A percentile compares a stretch with the other conserved stretches of the same genome.
These are phyloP conservation scores for Megaceryle torquata DNA, from an alignment of 2,113 vertebrate genomes.

Conservation along the genomic window DNA sequence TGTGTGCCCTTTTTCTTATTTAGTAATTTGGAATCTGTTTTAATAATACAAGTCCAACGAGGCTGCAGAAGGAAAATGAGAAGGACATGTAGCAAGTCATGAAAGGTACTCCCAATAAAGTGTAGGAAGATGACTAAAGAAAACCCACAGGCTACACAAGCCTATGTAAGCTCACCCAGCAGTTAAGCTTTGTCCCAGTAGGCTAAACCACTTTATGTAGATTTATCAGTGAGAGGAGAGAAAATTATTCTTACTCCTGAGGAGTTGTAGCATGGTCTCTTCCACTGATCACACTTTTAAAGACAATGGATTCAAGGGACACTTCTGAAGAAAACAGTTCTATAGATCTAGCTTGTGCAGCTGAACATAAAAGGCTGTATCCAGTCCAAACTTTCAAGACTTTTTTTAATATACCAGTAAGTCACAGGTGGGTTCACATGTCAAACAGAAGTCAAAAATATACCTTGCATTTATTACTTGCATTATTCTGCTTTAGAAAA, in stretches of 20 bases:
- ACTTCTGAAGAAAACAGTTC: background rate
- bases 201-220: background rate
- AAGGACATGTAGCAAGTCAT: background rate
- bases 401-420: background rate
- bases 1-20: background rate
- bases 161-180: background rate
- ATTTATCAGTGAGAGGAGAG: background rate
- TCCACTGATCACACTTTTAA: background rate
- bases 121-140: background rate
- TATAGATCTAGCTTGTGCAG: rapidly evolving
- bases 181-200: background rate
- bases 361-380: background rate
- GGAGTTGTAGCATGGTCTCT: background rate
- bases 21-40: background rate
- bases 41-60: background rate
- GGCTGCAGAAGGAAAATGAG: background rate
- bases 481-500: background rate
- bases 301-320: background rate
- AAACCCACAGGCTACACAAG: background rate
- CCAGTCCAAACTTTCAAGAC: background rate
- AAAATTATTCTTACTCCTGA: background rate
- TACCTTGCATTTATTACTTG: background rate
- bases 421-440: background rate
- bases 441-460: background rate
- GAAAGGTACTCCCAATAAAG: background rate